Conservation (phyloP, 2,888 invertebrate species). For the Cryptus viduatorius region DNA sequence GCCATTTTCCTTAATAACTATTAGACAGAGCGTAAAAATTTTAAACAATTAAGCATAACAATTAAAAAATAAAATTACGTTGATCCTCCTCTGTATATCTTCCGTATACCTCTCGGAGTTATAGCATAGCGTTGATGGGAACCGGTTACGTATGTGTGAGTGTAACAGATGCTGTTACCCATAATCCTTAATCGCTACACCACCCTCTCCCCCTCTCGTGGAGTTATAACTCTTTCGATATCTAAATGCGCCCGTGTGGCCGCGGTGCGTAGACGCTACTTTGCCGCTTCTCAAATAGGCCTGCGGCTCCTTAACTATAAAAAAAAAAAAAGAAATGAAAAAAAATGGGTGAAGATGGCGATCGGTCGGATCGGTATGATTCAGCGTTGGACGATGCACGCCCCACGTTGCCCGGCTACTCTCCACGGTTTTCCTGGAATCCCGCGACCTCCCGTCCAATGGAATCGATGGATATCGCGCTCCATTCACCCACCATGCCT, state of each 20-base stretch:
- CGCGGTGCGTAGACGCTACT: slow-evolving; percentile 12
- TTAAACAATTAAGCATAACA: neutral
- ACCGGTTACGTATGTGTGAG: slow-evolving; percentile 34
- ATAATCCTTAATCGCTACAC: slow-evolving; percentile 27
- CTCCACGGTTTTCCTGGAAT: slow-evolving; percentile 62
- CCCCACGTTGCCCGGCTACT: slow-evolving; percentile 62
- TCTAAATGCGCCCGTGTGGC: slow-evolving; percentile 36
- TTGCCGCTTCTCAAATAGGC: neutral
- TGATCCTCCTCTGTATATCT: too few relatives aligned
- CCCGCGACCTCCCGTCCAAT: slow-evolving; percentile 64
- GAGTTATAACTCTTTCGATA: slow-evolving; percentile 49
- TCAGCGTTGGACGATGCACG: slow-evolving; percentile 80
- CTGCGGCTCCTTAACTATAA: neutral
- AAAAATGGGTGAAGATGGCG: slow-evolving; percentile 77
- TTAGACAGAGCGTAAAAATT: neutral
- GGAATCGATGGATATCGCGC: slow-evolving; percentile 56
- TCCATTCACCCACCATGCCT: slow-evolving; percentile 62
- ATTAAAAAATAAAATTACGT: neutral
- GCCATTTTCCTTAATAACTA: too few relatives aligned
- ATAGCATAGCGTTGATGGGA: slow-evolving; percentile 26
- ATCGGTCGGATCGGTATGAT: slow-evolving; percentile 75
- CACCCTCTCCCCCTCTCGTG: slow-evolving; percentile 3
- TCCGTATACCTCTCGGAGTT: slow-evolving; percentile 26
- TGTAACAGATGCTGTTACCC: slow-evolving; percentile 50
- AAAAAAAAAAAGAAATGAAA: slow-evolving; percentile 58